Conservation (phyloP, 2,113 vertebrate species). For the Mixornis gularis region DNA sequence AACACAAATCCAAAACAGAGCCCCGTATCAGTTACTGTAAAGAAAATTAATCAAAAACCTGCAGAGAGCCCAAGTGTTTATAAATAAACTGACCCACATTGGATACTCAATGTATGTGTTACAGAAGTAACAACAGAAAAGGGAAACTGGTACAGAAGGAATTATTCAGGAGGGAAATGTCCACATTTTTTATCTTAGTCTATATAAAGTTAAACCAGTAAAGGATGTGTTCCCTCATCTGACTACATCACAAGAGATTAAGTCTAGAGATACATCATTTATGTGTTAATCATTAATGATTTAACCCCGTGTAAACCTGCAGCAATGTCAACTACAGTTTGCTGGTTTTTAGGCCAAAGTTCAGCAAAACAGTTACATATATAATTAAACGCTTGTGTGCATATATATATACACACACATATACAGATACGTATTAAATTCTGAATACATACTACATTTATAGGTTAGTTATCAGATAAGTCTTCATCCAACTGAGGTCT, state of each 20-base stretch:
- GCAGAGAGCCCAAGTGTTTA: background rate
- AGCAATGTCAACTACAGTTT: background rate
- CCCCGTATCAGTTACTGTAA: background rate
- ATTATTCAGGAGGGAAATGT: background rate
- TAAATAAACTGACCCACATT: background rate
- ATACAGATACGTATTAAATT: background rate
- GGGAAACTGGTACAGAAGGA: background rate
- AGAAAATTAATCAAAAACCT: background rate
- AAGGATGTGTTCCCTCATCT: background rate
- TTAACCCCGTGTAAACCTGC: background rate
- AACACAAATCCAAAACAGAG: background rate
- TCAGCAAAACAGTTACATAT: background rate
- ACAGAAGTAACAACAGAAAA: background rate
- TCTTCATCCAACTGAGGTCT: background rate
- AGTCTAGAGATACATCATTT: background rate
- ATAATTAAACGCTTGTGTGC: background rate
- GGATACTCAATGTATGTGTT: background rate
- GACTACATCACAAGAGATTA: background rate
- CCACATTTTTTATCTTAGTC: background rate
- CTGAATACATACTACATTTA: background rate
- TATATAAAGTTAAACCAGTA: background rate
- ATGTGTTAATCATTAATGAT: background rate
- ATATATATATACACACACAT: rapidly evolving
- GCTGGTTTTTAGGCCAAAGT: background rate
- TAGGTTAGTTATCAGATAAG: background rate